phyloP scores from a whole-genome alignment of 2,888 invertebrate species.

The Argyresthia goedartella region DNA sequence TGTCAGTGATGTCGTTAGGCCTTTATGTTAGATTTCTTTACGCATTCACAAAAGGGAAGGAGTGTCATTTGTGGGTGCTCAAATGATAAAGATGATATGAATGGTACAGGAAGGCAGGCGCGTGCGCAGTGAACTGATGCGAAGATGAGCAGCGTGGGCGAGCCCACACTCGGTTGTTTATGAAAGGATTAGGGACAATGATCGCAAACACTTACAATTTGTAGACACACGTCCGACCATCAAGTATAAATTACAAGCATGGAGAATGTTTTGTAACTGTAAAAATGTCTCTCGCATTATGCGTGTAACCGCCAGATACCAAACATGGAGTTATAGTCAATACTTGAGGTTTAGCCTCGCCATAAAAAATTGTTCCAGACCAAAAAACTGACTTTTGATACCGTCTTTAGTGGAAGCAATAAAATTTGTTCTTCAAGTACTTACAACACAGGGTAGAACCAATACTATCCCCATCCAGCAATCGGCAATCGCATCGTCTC shows the following conservation, averaged over 20 bases:
- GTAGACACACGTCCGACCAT: neutral
- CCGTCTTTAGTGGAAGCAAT: neutral
- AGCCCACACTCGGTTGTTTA: conserved; percentile 47
- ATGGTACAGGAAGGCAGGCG: conserved; percentile 56
- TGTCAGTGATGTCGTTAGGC: conserved; percentile 28
- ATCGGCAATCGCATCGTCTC: conserved; percentile 43
- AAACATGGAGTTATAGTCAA: no score
- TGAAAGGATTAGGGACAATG: neutral
- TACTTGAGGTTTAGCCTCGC: no score
- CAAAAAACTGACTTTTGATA: neutral
- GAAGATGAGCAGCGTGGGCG: conserved; percentile 59
- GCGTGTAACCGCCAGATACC: no score
- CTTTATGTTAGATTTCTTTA: conserved; percentile 15
- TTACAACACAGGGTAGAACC: neutral
- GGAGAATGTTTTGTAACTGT: no score
- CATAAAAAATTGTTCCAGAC: no score
- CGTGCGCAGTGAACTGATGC: conserved; percentile 58
- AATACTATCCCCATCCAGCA: conserved; percentile 16
- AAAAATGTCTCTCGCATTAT: no score
- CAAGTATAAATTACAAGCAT: no score
- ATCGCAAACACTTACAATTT: neutral
- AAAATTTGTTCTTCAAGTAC: no score
- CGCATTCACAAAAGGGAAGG: conserved; percentile 19
- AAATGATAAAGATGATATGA: conserved; percentile 34
- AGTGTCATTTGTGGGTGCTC: conserved; percentile 36